Evolutionary conservation across 2,888 invertebrate species (phyloP), one percentile per base, ranked within the genome.

Genomic region (Pediacus dermestoides): DNA sequence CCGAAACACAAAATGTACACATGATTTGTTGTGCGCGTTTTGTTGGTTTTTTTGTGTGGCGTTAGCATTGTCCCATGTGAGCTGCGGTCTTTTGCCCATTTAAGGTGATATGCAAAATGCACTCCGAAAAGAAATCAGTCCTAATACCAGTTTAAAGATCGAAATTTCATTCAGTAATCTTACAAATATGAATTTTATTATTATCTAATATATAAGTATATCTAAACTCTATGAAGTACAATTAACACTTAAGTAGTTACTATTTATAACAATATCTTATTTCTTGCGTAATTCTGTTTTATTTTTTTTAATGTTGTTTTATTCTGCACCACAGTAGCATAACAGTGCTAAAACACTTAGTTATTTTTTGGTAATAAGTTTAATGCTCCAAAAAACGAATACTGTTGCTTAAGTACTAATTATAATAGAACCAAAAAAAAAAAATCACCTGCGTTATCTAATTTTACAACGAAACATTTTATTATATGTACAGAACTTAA

Each of bases 171-270:
- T 44, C 33, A 35, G 39, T 45, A 42, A 39, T 38, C 51, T 50
- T 48, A 46, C 21, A 18, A 18, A 18, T 18, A 6, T 18, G n/a
- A 42, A 49, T 39, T 42, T 44, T 43, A 42, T 53, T 48, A 43
- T 46, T 44, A 38, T 41, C 43, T 48, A 48, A 32, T 34, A 42
- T 27, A 37, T 35, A 22, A 39, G 36, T 46, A 18, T 18, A 70
- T 72, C 73, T 76, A 74, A 73, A 74, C 74, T 76, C 76, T 68
- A 67, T 67, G 63, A 67, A 67, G 63, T 68, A 70, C 67, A 68
- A 62, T 65, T 68, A 70, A 70, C 69, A 69, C 66, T 69, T 69
- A 68, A 61, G 59, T 68, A 64, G 57, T 64, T 55, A 28, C 14
- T 28, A 66, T 67, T 64, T 63, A 65, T 68, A 69, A 68, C 69